These are phyloP conservation scores for Amitus sp. DNA, from an alignment of 2,888 invertebrate species.

Conservation along the genomic window DNA sequence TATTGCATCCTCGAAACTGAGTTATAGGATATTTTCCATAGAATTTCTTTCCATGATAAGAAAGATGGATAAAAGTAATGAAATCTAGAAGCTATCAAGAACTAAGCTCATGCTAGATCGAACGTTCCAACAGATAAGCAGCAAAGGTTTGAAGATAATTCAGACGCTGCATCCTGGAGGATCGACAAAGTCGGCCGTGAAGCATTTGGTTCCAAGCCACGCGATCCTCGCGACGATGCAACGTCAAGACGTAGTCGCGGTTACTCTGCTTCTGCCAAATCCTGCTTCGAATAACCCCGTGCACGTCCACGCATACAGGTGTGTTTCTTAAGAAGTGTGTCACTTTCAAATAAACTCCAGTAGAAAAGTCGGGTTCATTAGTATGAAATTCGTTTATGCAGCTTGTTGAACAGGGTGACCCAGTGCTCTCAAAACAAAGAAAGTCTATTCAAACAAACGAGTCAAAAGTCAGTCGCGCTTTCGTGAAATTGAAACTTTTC, in stretches of 20 bases:
- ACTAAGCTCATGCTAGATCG: constrained; percentile 5
- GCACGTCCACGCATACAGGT: constrained; percentile 89
- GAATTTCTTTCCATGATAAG: no score
- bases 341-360: constrained; percentile 2
- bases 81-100: not conserved
- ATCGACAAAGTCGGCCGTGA: constrained; percentile 73
- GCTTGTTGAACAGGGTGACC: not conserved
- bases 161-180: constrained; percentile 74
- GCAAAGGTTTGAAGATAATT: constrained; percentile 93
- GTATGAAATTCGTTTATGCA: constrained; percentile 6
- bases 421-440: constrained; percentile 6
- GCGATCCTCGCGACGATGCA: constrained; percentile 92
- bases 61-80: no score
- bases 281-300: constrained; percentile 94
- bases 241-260: constrained; percentile 92
- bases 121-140: constrained; percentile 72
- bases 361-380: constrained; percentile 4
- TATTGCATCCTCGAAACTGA: no score
- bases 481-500: no score
- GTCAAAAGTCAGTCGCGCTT: not conserved
- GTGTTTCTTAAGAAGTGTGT: constrained; percentile 9
- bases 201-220: constrained; percentile 94
- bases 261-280: constrained; percentile 92
- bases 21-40: no score
- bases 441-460: not conserved